Evolutionary conservation across 2,113 vertebrate genomes (phyloP).

Genomic region (Hucho hucho): DNA sequence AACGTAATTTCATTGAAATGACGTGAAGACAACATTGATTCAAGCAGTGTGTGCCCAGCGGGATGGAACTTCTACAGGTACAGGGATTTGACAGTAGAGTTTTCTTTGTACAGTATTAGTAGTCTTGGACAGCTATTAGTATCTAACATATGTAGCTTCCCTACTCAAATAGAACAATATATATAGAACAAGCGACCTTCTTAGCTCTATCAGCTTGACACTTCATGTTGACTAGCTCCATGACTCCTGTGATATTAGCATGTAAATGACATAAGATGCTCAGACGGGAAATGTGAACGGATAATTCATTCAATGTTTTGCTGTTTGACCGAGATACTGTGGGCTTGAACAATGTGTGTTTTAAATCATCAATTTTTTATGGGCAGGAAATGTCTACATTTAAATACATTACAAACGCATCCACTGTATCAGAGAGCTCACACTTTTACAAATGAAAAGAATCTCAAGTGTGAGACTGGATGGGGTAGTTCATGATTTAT

Average conservation of each 20-base stretch:
- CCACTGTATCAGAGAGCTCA: not conserved
- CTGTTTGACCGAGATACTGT: constrained; percentile 18
- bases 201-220: not conserved
- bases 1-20: no score
- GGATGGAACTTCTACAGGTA: not conserved
- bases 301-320: constrained; percentile 19
- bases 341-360: not conserved
- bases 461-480: constrained; percentile 39
- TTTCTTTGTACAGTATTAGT: no score
- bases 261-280: constrained; percentile 11
- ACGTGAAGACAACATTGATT: no score
- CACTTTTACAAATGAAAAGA: constrained; percentile 45
- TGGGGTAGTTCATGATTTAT: constrained; percentile 58
- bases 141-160: not conserved
- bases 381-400: constrained; percentile 17
- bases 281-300: constrained; percentile 10
- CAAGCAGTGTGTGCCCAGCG: no score
- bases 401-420: constrained; percentile 9
- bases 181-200: not conserved
- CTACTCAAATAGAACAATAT: not conserved
- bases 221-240: not conserved
- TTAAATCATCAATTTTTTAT: constrained; percentile 23
- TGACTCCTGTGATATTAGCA: constrained; percentile 13
- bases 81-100: not conserved
- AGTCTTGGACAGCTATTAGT: no score